Evolutionary conservation across 2,113 vertebrate species (phyloP).

Genomic region (Tichodroma muraria): DNA sequence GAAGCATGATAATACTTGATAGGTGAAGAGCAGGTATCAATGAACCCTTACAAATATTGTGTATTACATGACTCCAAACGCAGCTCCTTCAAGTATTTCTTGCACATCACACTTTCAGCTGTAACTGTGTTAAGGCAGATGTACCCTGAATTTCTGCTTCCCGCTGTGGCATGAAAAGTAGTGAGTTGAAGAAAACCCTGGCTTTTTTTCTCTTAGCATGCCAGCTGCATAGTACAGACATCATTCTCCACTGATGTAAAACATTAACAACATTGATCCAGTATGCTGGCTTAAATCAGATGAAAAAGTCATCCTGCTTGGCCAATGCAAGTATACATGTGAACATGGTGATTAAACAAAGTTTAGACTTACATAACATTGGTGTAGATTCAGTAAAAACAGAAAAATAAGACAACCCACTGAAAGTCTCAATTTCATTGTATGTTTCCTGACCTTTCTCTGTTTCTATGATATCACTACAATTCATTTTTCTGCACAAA

Average conservation of each 20-base stretch:
- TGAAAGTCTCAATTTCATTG: neutral
- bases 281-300: neutral
- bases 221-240: neutral
- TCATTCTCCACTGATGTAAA: neutral
- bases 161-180: neutral
- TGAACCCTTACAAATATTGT: neutral
- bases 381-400: neutral
- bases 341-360: neutral
- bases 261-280: neutral
- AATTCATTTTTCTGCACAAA: neutral
- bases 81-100: neutral
- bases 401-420: neutral
- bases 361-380: neutral
- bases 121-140: neutral
- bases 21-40: constrained; percentile 36
- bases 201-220: neutral
- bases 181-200: neutral
- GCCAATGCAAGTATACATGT: neutral
- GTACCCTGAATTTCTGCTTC: neutral
- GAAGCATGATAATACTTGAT: constrained; percentile 31
- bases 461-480: neutral
- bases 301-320: neutral
- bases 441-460: neutral
- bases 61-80: neutral
- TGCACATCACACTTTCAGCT: neutral